Conservation (phyloP, 2,888 invertebrate species). For the Melieria omissa region DNA sequence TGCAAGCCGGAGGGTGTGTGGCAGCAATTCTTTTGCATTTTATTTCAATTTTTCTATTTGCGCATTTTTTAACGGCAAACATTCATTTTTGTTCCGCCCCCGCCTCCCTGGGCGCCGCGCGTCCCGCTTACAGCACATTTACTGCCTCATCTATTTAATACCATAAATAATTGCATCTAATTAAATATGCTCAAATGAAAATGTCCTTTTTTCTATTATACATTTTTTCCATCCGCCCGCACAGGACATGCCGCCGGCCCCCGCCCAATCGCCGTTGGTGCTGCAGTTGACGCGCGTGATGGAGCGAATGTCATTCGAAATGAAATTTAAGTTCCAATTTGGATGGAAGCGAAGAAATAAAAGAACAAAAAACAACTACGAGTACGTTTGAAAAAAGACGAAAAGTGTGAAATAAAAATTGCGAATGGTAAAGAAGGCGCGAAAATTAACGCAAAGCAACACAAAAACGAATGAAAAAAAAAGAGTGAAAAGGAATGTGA, state of each 20-base stretch:
- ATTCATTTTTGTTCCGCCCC: not conserved
- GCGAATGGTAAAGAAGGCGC: slow-evolving; percentile 36
- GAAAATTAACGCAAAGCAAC: slow-evolving; percentile 37
- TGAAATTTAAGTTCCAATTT: slow-evolving; percentile 65
- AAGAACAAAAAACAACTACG: slow-evolving; percentile 43
- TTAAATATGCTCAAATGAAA: slow-evolving; percentile 66
- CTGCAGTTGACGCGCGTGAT: slow-evolving; percentile 66
- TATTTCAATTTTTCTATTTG: slow-evolving; percentile 57
- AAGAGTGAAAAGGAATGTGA: not conserved
- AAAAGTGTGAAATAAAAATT: slow-evolving; percentile 42
- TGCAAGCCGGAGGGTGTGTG: not conserved
- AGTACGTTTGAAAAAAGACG: slow-evolving; percentile 35
- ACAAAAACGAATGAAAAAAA: slow-evolving; percentile 31
- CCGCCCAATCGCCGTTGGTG: slow-evolving; percentile 16
- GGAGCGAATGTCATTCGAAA: slow-evolving; percentile 66
- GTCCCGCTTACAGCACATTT: slow-evolving; percentile 43
- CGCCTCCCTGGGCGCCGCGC: slow-evolving; percentile 4
- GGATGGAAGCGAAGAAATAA: slow-evolving; percentile 48
- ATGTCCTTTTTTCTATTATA: slow-evolving; percentile 38
- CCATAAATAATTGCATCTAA: slow-evolving; percentile 66
- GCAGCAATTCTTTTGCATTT: slow-evolving; percentile 60
- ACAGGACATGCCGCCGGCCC: not conserved
- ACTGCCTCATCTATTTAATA: slow-evolving; percentile 66
- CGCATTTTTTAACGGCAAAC: slow-evolving; percentile 15
- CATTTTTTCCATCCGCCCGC: not conserved